A percentile compares a stretch with the other conserved stretches of the same genome.
phyloP scores from a whole-genome alignment of 2,113 vertebrate species.

The Hippocampus abdominalis region DNA sequence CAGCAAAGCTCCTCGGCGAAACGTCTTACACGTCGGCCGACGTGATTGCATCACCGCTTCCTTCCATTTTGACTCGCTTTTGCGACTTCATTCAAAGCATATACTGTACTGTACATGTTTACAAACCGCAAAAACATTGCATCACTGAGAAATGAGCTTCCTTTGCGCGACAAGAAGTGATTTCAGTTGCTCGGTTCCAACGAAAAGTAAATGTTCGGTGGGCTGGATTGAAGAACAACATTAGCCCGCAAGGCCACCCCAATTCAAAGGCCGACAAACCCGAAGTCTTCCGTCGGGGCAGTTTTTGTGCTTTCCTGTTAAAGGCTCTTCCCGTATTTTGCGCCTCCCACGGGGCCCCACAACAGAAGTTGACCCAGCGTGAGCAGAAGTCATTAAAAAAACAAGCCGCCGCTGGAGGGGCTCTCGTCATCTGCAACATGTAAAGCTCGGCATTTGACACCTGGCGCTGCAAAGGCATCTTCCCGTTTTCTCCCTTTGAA shows the following conservation, averaged over 20 bases:
- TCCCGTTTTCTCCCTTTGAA: conserved; percentile 3
- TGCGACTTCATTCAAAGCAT: not conserved
- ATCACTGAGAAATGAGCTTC: conserved; percentile 8
- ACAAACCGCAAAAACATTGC: conserved; percentile 28
- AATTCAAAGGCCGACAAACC: not conserved
- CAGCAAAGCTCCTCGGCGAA: conserved; percentile 17
- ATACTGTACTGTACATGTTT: not conserved
- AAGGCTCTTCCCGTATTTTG: not conserved
- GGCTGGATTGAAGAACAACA: too few species aligned
- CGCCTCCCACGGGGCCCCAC: not conserved
- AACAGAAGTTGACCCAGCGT: conserved; percentile 48
- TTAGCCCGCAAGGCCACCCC: too few species aligned
- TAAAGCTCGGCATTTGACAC: conserved; percentile 19
- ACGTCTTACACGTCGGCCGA: conserved; percentile 28
- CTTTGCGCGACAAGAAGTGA: too few species aligned
- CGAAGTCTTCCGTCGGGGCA: not conserved
- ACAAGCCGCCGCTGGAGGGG: conserved; percentile 10
- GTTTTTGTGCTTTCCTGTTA: not conserved
- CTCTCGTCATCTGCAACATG: conserved; percentile 31
- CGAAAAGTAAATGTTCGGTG: too few species aligned
- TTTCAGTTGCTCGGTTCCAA: too few species aligned
- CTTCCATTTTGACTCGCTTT: not conserved
- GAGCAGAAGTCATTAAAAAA: conserved; percentile 45
- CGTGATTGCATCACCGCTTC: conserved; percentile 40
- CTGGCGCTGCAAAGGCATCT: conserved; percentile 32